A percentile compares a stretch with the other conserved stretches of the same genome.
Conservation (phyloP, 2,797 vertebrate species). For the Apogon talboti region DNA sequence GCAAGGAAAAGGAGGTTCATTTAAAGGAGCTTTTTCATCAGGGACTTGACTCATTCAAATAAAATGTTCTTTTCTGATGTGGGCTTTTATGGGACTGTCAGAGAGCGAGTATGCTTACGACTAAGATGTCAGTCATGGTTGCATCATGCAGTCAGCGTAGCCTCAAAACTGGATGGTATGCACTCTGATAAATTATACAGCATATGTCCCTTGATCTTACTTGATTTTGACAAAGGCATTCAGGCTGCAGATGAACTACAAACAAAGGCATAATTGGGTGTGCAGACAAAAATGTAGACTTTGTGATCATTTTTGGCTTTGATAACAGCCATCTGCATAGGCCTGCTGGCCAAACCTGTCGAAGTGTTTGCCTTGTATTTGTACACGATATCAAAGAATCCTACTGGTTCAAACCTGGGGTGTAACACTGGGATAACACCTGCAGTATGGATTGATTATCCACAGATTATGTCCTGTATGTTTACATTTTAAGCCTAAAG, state of each 20-base stretch:
- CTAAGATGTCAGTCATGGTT: conserved; percentile 19
- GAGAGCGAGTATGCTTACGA: conserved; percentile 10
- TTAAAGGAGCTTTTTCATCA: conserved; percentile 36
- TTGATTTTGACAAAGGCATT: conserved; percentile 30
- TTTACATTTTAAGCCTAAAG: neutral
- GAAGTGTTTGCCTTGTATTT: conserved; percentile 16
- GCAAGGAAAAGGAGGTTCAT: conserved; percentile 38
- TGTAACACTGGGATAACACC: conserved; percentile 15
- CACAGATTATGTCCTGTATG: neutral
- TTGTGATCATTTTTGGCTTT: conserved; percentile 47
- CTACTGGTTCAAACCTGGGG: conserved; percentile 10
- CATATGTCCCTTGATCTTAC: conserved; percentile 32
- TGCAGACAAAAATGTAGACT: conserved; percentile 23
- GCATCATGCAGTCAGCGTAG: conserved; percentile 10
- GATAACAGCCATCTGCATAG: conserved; percentile 31
- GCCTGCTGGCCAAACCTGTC: conserved; percentile 34
- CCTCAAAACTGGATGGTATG: conserved; percentile 34
- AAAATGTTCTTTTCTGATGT: conserved; percentile 57
- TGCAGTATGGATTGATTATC: neutral
- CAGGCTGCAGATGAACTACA: conserved; percentile 24
- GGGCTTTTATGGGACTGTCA: conserved; percentile 37
- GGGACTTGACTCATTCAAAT: conserved; percentile 54
- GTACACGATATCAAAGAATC: conserved; percentile 18
- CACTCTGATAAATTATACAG: conserved; percentile 28
- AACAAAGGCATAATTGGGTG: conserved; percentile 24